Conservation (phyloP, 1,140 invertebrate species). For the Sesamia nonagrioides region DNA sequence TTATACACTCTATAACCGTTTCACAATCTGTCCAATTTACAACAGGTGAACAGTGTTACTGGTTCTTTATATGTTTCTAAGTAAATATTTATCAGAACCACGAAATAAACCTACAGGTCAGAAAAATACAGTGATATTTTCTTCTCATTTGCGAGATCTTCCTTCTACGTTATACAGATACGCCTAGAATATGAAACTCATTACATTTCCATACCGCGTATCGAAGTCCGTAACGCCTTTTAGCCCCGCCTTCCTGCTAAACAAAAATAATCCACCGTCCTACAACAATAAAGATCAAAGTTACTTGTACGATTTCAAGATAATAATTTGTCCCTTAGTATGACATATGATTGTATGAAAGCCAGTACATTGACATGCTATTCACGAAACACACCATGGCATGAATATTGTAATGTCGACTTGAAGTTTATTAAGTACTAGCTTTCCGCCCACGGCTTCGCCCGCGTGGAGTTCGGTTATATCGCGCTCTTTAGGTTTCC, state of each 20-base stretch:
- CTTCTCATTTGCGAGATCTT: background rate
- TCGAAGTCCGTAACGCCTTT: background rate
- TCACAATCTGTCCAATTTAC: no score
- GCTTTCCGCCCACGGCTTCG: no score
- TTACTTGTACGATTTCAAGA: background rate
- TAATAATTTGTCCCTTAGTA: background rate
- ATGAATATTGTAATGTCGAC: slow-evolving; percentile 1
- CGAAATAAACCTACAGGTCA: no score
- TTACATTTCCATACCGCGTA: background rate
- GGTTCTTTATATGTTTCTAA: no score
- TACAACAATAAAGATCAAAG: background rate
- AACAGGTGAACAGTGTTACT: no score
- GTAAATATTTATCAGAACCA: no score
- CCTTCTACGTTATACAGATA: slow-evolving; percentile 1
- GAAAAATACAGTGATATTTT: background rate
- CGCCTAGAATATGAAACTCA: background rate
- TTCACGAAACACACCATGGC: background rate
- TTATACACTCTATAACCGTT: no score
- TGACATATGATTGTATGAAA: background rate
- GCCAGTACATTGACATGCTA: background rate
- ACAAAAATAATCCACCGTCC: background rate
- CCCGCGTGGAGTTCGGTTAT: no score
- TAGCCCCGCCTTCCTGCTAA: background rate
- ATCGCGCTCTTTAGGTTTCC: no score
- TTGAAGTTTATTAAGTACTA: background rate